Conservation (phyloP, 2,797 vertebrate species). For the Clarias platycephalus region DNA sequence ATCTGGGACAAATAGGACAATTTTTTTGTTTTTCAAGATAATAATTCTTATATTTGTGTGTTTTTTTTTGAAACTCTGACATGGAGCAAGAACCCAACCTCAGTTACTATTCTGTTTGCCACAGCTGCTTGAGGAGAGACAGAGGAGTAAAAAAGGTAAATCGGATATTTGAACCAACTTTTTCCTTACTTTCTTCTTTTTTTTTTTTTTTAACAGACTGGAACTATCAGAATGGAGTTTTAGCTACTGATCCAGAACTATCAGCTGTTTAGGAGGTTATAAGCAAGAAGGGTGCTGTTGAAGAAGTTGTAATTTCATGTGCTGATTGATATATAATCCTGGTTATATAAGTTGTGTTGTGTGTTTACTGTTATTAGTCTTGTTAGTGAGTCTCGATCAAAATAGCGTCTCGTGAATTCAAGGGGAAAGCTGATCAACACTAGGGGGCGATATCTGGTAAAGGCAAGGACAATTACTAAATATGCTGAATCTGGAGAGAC, state of each 20-base stretch:
- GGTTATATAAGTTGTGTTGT: constrained; percentile 6
- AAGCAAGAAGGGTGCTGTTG: too few species aligned
- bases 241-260: not conserved
- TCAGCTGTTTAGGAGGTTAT: constrained; percentile 12
- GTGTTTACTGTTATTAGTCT: constrained; percentile 27
- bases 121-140: constrained; percentile 80
- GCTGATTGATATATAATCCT: constrained; percentile 5
- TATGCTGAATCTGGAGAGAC: constrained; percentile 73
- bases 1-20: constrained; percentile 72
- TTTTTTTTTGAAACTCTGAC: constrained; percentile 58
- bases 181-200: not conserved
- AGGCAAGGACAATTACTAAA: constrained; percentile 62
- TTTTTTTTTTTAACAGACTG: not conserved
- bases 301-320: not conserved
- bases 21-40: too few species aligned
- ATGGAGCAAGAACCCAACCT: constrained; percentile 78
- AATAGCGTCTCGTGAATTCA: constrained; percentile 43
- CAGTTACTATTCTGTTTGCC: constrained; percentile 72
- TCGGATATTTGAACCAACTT: constrained; percentile 31
- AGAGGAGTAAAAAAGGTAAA: constrained; percentile 82
- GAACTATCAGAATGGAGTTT: not conserved
- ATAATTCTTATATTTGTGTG: not conserved
- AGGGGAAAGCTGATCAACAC: constrained; percentile 56
- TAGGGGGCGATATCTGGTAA: constrained; percentile 77
- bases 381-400: not conserved